Evolutionary conservation across 2,797 vertebrate genomes (phyloP).

Genomic region (Lacerta agilis): DNA sequence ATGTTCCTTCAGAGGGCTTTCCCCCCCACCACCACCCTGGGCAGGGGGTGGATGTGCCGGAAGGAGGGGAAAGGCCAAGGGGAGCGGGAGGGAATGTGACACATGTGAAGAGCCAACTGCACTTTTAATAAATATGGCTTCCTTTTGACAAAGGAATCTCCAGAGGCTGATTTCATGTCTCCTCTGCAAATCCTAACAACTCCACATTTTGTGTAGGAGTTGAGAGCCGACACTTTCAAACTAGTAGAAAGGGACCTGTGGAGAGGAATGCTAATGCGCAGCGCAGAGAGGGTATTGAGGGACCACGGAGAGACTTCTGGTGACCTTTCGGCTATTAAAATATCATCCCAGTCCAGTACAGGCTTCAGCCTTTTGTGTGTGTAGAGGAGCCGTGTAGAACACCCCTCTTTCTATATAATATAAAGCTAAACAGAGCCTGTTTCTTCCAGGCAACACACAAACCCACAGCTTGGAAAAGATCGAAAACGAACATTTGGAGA

Average conservation of each 20-base stretch:
- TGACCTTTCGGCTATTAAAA: slow-evolving; percentile 61
- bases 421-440: too few species aligned
- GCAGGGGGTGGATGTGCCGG: neutral
- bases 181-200: slow-evolving; percentile 65
- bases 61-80: neutral
- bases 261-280: slow-evolving; percentile 63
- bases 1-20: slow-evolving; percentile 34
- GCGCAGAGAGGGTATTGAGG: accelerated
- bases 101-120: slow-evolving; percentile 64
- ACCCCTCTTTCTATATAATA: neutral
- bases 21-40: neutral
- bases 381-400: slow-evolving; percentile 13
- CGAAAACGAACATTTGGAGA: neutral
- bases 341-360: neutral
- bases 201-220: slow-evolving; percentile 70
- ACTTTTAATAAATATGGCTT: slow-evolving; percentile 68
- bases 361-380: slow-evolving; percentile 41
- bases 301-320: slow-evolving; percentile 51
- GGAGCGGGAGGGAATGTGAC: slow-evolving; percentile 54
- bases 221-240: slow-evolving; percentile 62
- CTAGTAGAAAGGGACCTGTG: slow-evolving; percentile 38
- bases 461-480: slow-evolving; percentile 5
- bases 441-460: slow-evolving; percentile 6
- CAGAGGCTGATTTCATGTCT: slow-evolving; percentile 67
- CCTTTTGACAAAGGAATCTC: slow-evolving; percentile 65